Evolutionary conservation across 2,113 vertebrate genomes (phyloP).

Genomic region (Mormyrus lacerda): DNA sequence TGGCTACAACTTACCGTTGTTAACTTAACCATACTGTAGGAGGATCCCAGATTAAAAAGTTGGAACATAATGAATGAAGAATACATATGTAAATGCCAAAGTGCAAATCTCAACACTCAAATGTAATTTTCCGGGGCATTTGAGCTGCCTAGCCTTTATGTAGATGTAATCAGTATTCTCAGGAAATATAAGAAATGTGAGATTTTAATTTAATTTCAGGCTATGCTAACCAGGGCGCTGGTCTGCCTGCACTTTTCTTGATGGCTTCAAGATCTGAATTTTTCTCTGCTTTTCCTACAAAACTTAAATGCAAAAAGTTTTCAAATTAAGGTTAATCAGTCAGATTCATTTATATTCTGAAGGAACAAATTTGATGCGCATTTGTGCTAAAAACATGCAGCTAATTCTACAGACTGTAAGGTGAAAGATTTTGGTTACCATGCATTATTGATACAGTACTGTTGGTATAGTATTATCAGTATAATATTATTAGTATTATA

Average conservation of each 20-base stretch:
- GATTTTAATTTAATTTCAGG: not conserved
- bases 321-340: not conserved
- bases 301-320: no score
- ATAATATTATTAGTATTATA: not conserved
- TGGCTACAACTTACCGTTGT: not conserved
- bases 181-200: not conserved
- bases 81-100: not conserved
- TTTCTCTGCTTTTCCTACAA: not conserved
- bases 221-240: not conserved
- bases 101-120: not conserved
- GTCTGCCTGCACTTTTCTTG: not conserved
- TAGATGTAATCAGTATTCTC: constrained; percentile 3
- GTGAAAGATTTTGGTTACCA: not conserved
- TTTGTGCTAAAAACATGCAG: not conserved
- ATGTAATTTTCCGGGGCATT: not conserved
- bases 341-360: not conserved
- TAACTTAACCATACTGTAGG: not conserved
- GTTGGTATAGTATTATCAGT: not conserved
- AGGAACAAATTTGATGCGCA: not conserved
- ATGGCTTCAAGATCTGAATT: not conserved
- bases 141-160: not conserved
- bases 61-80: not conserved
- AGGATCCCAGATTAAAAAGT: not conserved
- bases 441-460: not conserved
- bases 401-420: not conserved